Evolutionary conservation across 2,888 invertebrate genomes (phyloP).

Genomic region (Chromoteleia sp.): DNA sequence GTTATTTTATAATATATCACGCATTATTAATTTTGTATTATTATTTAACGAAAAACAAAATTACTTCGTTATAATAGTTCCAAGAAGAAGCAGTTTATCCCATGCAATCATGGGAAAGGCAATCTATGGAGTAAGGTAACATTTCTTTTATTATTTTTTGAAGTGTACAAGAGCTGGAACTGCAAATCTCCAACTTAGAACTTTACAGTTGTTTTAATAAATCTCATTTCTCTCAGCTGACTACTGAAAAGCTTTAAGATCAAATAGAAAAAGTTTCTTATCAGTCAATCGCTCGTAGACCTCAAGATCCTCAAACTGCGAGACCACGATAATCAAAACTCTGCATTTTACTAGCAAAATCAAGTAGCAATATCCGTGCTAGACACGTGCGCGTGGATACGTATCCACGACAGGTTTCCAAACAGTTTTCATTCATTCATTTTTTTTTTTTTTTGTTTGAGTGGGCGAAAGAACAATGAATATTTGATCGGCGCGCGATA

Average conservation of each 20-base stretch:
- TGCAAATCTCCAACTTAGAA: too few relatives aligned
- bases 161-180: too few relatives aligned
- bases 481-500: conserved; percentile 65
- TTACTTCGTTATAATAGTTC: too few relatives aligned
- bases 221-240: too few relatives aligned
- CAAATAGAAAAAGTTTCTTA: conserved; percentile 23
- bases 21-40: too few relatives aligned
- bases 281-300: conserved; percentile 23
- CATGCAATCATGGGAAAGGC: too few relatives aligned
- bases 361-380: conserved; percentile 79
- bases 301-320: conserved; percentile 23
- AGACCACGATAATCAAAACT: conserved; percentile 54
- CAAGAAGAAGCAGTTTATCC: too few relatives aligned
- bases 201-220: too few relatives aligned
- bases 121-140: too few relatives aligned
- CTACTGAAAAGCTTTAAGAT: not conserved
- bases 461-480: conserved; percentile 64
- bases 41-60: too few relatives aligned
- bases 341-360: conserved; percentile 72
- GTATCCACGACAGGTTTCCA: conserved; percentile 65
- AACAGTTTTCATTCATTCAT: conserved; percentile 67
- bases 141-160: too few relatives aligned
- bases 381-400: conserved; percentile 74
- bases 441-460: conserved; percentile 60
- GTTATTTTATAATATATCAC: too few relatives aligned